A percentile compares a stretch with the other conserved stretches of the same genome.
These are phyloP conservation scores for Epinephelus fuscoguttatus DNA, from an alignment of 2,113 vertebrate genomes.

Conservation along the genomic window DNA sequence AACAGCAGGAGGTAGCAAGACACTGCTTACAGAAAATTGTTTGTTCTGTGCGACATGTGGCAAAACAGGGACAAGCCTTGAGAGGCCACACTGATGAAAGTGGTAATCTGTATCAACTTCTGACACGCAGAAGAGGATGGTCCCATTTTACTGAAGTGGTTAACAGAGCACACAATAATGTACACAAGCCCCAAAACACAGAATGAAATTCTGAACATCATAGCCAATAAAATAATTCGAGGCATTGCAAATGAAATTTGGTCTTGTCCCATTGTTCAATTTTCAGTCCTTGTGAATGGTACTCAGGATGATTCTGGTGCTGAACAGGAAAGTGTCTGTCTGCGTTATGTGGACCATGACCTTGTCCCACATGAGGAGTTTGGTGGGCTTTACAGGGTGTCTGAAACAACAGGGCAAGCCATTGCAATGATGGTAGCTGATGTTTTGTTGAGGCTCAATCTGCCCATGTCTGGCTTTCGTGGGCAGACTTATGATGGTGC, in stretches of 20 bases:
- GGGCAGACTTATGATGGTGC: neutral
- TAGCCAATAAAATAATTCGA: neutral
- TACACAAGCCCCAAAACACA: neutral
- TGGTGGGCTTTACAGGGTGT: neutral
- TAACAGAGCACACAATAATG: neutral
- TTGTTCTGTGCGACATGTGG: neutral
- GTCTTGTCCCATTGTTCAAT: no score
- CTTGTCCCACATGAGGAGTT: neutral
- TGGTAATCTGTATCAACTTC: neutral
- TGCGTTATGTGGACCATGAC: neutral
- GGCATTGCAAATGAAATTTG: neutral
- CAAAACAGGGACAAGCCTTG: neutral
- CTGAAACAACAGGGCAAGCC: neutral
- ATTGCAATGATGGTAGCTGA: neutral
- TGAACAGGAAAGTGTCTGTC: slow-evolving; percentile 2
- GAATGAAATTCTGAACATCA: neutral
- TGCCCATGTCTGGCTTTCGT: no score
- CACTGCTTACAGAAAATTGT: slow-evolving; percentile 23
- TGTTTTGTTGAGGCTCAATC: neutral
- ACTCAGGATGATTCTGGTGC: neutral
- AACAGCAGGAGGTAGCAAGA: slow-evolving; percentile 33
- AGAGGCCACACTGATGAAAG: neutral
- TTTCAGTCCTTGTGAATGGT: neutral
- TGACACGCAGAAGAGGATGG: neutral
- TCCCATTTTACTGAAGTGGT: no score